phyloP scores from a whole-genome alignment of 2,888 invertebrate species.

The Neuroscelio doddi region DNA sequence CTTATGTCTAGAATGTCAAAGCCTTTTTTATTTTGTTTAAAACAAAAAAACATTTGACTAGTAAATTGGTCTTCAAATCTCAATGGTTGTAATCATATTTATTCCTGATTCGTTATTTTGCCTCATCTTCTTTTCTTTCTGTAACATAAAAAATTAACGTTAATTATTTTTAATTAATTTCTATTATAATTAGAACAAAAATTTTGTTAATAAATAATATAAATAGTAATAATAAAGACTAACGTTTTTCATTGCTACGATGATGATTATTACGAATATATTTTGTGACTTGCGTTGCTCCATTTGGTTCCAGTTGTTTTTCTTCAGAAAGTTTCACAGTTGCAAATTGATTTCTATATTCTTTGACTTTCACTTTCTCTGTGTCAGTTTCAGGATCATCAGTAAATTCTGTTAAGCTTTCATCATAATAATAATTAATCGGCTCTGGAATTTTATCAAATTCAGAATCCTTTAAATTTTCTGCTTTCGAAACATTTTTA shows the following conservation, averaged over 20 bases:
- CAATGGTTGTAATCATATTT: no score
- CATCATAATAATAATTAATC: slow-evolving; percentile 51
- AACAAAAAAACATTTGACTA: no score
- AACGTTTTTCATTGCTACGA: not conserved
- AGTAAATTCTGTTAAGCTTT: slow-evolving; percentile 50
- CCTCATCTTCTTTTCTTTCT: no score
- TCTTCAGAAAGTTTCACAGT: slow-evolving; percentile 51
- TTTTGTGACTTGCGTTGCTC: slow-evolving; percentile 30
- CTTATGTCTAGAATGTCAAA: no score
- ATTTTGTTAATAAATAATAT: no score
- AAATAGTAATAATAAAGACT: not conserved
- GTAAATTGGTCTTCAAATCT: no score
- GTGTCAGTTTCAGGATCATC: slow-evolving; percentile 52
- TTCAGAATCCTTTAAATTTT: not conserved
- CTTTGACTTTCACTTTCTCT: slow-evolving; percentile 52
- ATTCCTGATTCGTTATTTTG: no score
- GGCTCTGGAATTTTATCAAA: slow-evolving; percentile 36
- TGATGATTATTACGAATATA: not conserved
- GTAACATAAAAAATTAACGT: no score
- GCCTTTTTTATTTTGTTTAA: no score
- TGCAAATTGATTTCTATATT: slow-evolving; percentile 54
- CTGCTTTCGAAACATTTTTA: not conserved
- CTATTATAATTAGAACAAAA: no score
- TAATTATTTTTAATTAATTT: no score
- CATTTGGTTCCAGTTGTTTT: slow-evolving; percentile 48